phyloP scores from a whole-genome alignment of 2,797 vertebrate genomes.

The Glossophaga mutica region DNA sequence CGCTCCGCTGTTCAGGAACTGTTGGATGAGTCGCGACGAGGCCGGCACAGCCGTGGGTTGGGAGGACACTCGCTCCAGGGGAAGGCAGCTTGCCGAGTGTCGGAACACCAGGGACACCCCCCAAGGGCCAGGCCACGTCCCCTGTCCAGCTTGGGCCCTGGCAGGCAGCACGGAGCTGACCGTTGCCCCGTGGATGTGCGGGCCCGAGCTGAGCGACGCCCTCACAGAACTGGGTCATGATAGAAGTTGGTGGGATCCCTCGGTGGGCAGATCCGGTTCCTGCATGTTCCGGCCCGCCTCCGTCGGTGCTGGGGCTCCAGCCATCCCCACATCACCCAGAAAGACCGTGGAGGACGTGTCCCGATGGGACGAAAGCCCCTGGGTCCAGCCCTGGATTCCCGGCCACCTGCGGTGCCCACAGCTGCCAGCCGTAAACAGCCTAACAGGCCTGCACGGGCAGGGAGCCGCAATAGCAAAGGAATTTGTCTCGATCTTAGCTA shows the following conservation, averaged over 20 bases:
- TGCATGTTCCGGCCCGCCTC: rapidly evolving
- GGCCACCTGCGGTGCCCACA: rapidly evolving
- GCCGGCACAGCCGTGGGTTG: rapidly evolving
- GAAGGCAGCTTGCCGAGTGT: rapidly evolving
- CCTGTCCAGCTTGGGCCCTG: neutral
- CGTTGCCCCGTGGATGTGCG: rapidly evolving
- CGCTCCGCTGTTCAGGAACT: neutral
- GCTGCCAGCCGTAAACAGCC: neutral
- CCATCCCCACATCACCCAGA: neutral
- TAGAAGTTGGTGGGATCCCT: neutral
- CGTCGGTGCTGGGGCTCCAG: rapidly evolving
- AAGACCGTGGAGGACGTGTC: rapidly evolving
- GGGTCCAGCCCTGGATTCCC: neutral
- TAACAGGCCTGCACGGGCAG: rapidly evolving
- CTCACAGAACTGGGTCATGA: neutral
- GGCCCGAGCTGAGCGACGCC: neutral
- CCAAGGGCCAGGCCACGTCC: rapidly evolving
- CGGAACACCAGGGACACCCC: rapidly evolving
- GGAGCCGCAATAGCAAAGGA: neutral
- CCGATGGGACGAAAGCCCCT: rapidly evolving
- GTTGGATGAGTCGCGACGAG: rapidly evolving
- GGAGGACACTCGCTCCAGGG: rapidly evolving
- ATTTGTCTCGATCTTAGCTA: neutral
- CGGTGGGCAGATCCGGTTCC: neutral
- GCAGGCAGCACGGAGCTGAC: rapidly evolving